Percentiles rank a stretch among this genome's conserved stretches.
phyloP scores from a whole-genome alignment of 2,797 vertebrate genomes.

The Mastacembelus armatus region DNA sequence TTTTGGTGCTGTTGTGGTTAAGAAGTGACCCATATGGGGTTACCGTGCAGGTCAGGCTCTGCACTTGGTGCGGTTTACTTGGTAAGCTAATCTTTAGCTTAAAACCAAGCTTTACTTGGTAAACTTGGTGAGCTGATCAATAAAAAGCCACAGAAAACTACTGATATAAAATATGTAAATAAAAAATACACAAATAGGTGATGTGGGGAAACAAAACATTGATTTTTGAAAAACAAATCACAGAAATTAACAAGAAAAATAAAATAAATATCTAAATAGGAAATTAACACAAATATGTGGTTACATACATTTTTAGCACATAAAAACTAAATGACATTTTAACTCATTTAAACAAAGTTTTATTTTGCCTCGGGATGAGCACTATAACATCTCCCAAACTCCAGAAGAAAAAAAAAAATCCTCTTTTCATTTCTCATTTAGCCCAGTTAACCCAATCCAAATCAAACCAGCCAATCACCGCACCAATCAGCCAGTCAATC shows the following conservation, averaged over 20 bases:
- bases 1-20: constrained; percentile 42
- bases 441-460: constrained; percentile 27
- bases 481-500: constrained; percentile 54
- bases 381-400: background rate
- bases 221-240: background rate
- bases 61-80: constrained; percentile 45
- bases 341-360: background rate
- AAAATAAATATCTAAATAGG: background rate
- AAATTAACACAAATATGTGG: background rate
- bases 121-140: background rate
- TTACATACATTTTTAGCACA: background rate
- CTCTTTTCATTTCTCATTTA: constrained; percentile 16
- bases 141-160: background rate
- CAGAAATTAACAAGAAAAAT: too few relatives aligned
- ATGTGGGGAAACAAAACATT: background rate
- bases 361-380: background rate
- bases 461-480: constrained; percentile 53
- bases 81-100: background rate
- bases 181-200: background rate
- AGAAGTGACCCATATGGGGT: constrained; percentile 37
- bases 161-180: background rate
- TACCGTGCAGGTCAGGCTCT: constrained; percentile 36
- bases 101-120: constrained; percentile 23
- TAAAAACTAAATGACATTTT: background rate
- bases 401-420: background rate